Evolutionary conservation across 1,140 invertebrate genomes (phyloP).

Genomic region (Apolygus lucorum): DNA sequence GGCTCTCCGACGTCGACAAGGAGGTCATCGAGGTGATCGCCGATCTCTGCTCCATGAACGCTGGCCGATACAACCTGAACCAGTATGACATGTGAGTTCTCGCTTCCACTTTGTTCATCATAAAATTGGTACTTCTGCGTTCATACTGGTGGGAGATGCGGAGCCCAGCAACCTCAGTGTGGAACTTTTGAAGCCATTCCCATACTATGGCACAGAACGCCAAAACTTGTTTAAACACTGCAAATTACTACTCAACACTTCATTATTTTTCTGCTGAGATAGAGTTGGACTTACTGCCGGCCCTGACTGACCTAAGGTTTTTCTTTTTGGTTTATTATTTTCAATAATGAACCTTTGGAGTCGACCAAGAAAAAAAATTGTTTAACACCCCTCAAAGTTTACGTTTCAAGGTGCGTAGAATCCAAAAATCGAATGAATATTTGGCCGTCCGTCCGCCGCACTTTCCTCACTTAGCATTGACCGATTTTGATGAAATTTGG

Average conservation of each 20-base stretch:
- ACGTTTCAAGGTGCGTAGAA: not conserved
- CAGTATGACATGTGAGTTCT: conserved; percentile 40
- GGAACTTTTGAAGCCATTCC: not conserved
- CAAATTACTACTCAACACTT: too few relatives aligned
- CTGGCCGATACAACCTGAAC: conserved; percentile 58
- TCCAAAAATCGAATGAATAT: too few relatives aligned
- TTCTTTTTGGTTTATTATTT: too few relatives aligned
- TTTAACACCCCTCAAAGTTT: not conserved
- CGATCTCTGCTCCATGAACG: conserved; percentile 58
- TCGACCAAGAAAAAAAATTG: too few relatives aligned
- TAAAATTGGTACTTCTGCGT: not conserved
- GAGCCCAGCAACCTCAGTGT: not conserved
- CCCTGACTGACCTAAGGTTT: too few relatives aligned
- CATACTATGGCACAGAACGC: not conserved
- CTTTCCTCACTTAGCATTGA: too few relatives aligned
- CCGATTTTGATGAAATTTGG: too few relatives aligned
- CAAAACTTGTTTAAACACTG: not conserved
- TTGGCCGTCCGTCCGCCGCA: too few relatives aligned
- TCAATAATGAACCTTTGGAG: too few relatives aligned
- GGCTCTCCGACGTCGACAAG: conserved; percentile 46
- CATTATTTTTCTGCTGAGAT: not conserved
- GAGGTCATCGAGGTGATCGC: conserved; percentile 51
- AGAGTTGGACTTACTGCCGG: not conserved
- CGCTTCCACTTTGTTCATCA: not conserved
- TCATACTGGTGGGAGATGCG: not conserved